A percentile compares a stretch with the other conserved stretches of the same genome.
These are phyloP conservation scores for Erinaceus europaeus DNA, from an alignment of 2,113 vertebrate species.

Conservation along the genomic window DNA sequence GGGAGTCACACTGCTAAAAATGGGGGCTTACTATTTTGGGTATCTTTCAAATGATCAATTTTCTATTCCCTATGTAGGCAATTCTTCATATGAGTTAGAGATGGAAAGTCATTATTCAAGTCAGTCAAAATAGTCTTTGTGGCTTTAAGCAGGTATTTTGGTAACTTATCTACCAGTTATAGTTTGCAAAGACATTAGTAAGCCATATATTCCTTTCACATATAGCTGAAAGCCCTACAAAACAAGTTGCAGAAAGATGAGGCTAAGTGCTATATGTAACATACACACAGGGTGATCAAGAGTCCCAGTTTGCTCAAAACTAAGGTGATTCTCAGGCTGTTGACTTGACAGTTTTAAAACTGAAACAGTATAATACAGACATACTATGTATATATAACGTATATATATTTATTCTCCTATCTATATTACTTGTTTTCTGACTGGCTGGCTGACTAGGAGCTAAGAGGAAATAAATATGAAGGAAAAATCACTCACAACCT, in stretches of 20 bases:
- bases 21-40: slow-evolving; percentile 29
- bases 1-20: neutral
- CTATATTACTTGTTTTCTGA: slow-evolving; percentile 18
- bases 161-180: slow-evolving; percentile 50
- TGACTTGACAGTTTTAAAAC: slow-evolving; percentile 49
- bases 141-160: slow-evolving; percentile 43
- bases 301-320: neutral
- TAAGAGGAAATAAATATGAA: slow-evolving; percentile 21
- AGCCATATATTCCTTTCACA: slow-evolving; percentile 36
- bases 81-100: slow-evolving; percentile 46
- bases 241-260: slow-evolving; percentile 15
- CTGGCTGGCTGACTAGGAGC: neutral
- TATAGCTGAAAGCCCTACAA: slow-evolving; percentile 38
- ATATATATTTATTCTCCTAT: too few species aligned
- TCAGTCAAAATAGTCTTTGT: slow-evolving; percentile 34
- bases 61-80: slow-evolving; percentile 30
- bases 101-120: slow-evolving; percentile 30
- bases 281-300: neutral
- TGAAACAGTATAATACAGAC: too few species aligned
- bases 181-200: slow-evolving; percentile 45
- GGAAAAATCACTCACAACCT: slow-evolving; percentile 26
- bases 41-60: slow-evolving; percentile 43
- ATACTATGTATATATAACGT: neutral
- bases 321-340: neutral
- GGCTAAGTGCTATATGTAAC: neutral